phyloP scores from a whole-genome alignment of 1,140 invertebrate species.

The Leucophenga varia region DNA sequence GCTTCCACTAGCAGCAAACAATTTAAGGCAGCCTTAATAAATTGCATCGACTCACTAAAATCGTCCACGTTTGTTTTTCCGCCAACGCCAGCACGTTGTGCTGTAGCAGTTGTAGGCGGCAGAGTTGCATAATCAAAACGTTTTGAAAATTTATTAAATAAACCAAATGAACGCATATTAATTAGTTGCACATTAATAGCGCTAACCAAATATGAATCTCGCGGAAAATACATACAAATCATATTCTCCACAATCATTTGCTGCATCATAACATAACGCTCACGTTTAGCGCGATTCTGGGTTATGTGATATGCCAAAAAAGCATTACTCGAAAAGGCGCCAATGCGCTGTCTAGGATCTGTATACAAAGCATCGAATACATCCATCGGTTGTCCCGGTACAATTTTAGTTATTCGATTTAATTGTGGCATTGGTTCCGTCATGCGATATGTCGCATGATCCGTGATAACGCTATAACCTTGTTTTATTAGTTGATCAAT shows the following conservation, averaged over 20 bases:
- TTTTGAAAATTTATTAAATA: conserved; percentile 15
- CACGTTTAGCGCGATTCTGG: not conserved
- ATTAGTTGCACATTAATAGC: conserved; percentile 15
- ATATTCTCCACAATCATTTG: conserved; percentile 30
- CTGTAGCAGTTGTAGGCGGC: conserved; percentile 2
- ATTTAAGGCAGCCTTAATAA: too few relatives aligned
- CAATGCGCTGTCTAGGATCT: conserved; percentile 4
- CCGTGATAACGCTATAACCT: conserved; percentile 23
- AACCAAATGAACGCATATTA: conserved; percentile 29
- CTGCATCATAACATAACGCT: conserved; percentile 12
- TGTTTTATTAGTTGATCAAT: conserved; percentile 12
- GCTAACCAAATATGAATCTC: conserved; percentile 24
- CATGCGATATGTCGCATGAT: conserved; percentile 34
- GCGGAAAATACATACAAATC: conserved; percentile 31
- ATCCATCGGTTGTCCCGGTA: conserved; percentile 24
- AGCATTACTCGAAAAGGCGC: conserved; percentile 15
- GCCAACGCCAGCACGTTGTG: too few relatives aligned
- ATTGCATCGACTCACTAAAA: too few relatives aligned
- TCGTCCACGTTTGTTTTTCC: too few relatives aligned
- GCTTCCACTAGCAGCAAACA: too few relatives aligned
- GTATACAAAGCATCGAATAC: conserved; percentile 26
- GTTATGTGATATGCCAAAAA: conserved; percentile 23
- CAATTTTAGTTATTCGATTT: not conserved
- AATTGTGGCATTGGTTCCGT: conserved; percentile 13
- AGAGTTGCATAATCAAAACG: conserved; percentile 3